Evolutionary conservation across 35 echinoderm and acorn worm genomes (phyloP).

Genomic region (Hemicentrotus pulcherrimus): DNA sequence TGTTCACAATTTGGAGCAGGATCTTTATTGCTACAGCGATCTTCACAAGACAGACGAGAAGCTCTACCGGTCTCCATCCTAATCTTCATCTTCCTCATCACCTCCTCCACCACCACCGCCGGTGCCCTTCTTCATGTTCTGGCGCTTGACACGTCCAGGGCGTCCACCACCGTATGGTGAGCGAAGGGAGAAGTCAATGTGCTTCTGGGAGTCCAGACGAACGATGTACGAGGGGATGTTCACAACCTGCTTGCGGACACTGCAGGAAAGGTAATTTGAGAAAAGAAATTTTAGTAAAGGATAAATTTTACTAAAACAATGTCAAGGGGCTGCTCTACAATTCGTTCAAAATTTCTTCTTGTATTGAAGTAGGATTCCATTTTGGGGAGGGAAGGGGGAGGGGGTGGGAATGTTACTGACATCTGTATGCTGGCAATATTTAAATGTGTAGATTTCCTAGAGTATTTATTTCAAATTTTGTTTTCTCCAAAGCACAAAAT

Average conservation of each 20-base stretch:
- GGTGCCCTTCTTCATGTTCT: constrained; percentile 85
- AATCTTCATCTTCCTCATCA: constrained; percentile 93
- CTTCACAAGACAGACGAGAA: neutral
- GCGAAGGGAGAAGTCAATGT: constrained; percentile 98
- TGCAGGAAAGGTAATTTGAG: neutral
- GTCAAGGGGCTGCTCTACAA: neutral
- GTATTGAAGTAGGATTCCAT: neutral
- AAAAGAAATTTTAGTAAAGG: neutral
- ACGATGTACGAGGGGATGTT: constrained; percentile 99
- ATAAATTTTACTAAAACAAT: neutral
- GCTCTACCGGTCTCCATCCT: constrained; percentile 35
- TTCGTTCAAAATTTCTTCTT: too few relatives aligned
- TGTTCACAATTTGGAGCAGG: neutral
- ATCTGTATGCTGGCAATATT: too few relatives aligned
- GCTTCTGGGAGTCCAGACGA: constrained; percentile 98
- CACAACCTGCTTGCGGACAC: constrained; percentile 97
- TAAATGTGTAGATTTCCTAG: too few relatives aligned
- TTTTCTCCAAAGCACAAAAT: too few relatives aligned
- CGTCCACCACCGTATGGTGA: constrained; percentile 97
- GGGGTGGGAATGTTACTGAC: neutral
- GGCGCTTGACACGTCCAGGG: constrained; percentile 95
- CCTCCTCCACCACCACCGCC: constrained; percentile 70
- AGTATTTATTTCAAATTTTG: too few relatives aligned
- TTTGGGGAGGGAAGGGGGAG: too few relatives aligned
- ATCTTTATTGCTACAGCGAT: neutral